These are phyloP conservation scores for Botia almorhae DNA, from an alignment of 2,797 vertebrate species.

Conservation along the genomic window DNA sequence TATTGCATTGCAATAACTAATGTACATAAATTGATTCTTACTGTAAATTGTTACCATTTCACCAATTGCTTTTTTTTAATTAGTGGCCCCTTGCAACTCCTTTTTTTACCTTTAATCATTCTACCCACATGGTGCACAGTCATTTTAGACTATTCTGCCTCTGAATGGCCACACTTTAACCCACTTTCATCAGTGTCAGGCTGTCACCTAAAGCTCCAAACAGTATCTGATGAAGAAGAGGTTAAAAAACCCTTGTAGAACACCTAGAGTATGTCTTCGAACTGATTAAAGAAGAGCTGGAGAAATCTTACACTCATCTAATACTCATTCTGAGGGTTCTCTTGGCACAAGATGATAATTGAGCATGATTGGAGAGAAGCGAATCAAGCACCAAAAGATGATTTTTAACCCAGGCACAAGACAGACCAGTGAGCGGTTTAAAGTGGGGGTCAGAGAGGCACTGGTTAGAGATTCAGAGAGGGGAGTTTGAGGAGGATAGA, in stretches of 20 bases:
- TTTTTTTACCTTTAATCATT: no score
- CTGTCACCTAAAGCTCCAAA: conserved; percentile 20
- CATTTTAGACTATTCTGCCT: conserved; percentile 45
- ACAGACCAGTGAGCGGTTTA: background rate
- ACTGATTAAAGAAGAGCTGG: conserved; percentile 41
- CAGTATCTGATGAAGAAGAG: conserved; percentile 41
- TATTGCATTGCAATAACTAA: background rate
- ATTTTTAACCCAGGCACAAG: conserved; percentile 5
- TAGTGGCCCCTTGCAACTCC: no score
- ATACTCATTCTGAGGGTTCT: conserved; percentile 23
- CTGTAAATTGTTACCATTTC: background rate
- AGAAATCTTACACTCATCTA: conserved; percentile 4
- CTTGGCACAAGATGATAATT: background rate
- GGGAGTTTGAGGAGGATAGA: background rate
- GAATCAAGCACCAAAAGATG: conserved; percentile 32
- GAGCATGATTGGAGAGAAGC: conserved; percentile 1
- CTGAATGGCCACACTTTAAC: conserved; percentile 45
- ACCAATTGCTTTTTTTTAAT: no score
- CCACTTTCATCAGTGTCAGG: conserved; percentile 44
- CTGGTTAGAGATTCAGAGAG: background rate
- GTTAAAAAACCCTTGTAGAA: conserved; percentile 33
- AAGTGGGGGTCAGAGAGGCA: conserved; percentile 17
- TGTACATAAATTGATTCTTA: background rate
- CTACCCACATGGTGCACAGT: background rate
- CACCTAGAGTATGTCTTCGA: conserved; percentile 20